Evolutionary conservation across 2,113 vertebrate genomes (phyloP), one percentile per base, ranked within the genome.

Genomic region (Polyodon spathula): DNA sequence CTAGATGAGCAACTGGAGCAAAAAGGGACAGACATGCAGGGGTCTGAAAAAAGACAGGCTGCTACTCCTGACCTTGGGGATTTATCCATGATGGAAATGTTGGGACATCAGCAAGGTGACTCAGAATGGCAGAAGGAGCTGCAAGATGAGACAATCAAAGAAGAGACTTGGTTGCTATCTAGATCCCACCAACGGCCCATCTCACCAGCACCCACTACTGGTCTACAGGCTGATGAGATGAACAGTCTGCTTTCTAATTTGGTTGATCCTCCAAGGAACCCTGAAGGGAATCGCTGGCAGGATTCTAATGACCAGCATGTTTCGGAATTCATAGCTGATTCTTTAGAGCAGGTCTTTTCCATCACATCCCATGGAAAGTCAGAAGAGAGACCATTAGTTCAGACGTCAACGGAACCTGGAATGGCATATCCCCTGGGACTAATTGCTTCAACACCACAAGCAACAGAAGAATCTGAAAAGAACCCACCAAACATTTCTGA

Each of bases 201-300:
- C 63, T 63, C 71, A 37, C 60, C 76, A 6, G 50, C 38, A 1
- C 40, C 60, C 1, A 67, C 78, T 39, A 67, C 77, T 9, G 78
- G 72, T 3, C 73, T 69, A 1, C 70, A 83, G 54, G 16, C 69
- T 55, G 76, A 80, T 55, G 71, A 73, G 15, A 73, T 68, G 39
- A 81, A 80, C 63, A 74, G 69, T 27, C 64, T 88, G 40, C 65
- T 89, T 55, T 68, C 76, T 12, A 76, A 80, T 59, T 73, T 87
- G 68, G 76, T 88, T 4, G 72, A 82, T 56, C 76, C 78, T 56
- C 73, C 87, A 27, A 78, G 86, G 77, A 85, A 40, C 55, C 83
- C 85, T 3, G 84, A 80, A 50, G 80, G 68, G 42, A n/a, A n/a
- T n/a, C n/a, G n/a, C n/a, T n/a, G n/a, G n/a, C n/a, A n/a, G n/a